phyloP scores from a whole-genome alignment of 2,113 vertebrate species.

The Catagonus wagneri region DNA sequence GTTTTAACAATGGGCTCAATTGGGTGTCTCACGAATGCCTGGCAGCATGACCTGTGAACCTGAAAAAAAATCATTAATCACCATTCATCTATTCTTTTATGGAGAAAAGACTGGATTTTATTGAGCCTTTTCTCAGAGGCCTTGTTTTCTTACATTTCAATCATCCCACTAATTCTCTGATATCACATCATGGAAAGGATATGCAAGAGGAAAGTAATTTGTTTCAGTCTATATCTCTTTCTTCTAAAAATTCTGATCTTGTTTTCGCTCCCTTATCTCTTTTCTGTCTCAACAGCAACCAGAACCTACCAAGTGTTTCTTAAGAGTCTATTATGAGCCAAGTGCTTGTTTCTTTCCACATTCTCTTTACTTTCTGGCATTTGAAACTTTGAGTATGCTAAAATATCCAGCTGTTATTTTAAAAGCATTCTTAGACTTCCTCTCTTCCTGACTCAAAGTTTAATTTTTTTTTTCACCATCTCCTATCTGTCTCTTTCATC shows the following conservation, averaged over 20 bases:
- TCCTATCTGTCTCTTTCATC: slow-evolving; percentile 33
- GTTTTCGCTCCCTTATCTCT: slow-evolving; percentile 7
- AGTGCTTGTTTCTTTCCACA: slow-evolving; percentile 1
- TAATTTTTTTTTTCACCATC: slow-evolving; percentile 47
- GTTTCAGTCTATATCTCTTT: background rate
- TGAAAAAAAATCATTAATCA: background rate
- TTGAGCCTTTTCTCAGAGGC: background rate
- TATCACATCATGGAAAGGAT: background rate
- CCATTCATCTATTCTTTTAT: background rate
- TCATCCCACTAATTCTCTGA: background rate
- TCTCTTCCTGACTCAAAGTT: slow-evolving; percentile 36
- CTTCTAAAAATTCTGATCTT: background rate
- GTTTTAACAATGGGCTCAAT: background rate
- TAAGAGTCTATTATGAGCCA: slow-evolving; percentile 14
- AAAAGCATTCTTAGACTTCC: slow-evolving; percentile 61
- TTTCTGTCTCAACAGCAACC: slow-evolving; percentile 36
- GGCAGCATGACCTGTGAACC: background rate
- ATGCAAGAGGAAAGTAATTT: background rate
- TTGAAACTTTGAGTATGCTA: slow-evolving; percentile 30
- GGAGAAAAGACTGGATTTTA: background rate
- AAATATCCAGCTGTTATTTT: slow-evolving; percentile 41
- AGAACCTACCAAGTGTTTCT: slow-evolving; percentile 22
- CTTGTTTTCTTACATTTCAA: slow-evolving; percentile 38
- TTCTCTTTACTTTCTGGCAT: slow-evolving; percentile 46
- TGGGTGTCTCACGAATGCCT: background rate